phyloP scores from a whole-genome alignment of 2,797 vertebrate genomes.

The Sebastes hubbsi region DNA sequence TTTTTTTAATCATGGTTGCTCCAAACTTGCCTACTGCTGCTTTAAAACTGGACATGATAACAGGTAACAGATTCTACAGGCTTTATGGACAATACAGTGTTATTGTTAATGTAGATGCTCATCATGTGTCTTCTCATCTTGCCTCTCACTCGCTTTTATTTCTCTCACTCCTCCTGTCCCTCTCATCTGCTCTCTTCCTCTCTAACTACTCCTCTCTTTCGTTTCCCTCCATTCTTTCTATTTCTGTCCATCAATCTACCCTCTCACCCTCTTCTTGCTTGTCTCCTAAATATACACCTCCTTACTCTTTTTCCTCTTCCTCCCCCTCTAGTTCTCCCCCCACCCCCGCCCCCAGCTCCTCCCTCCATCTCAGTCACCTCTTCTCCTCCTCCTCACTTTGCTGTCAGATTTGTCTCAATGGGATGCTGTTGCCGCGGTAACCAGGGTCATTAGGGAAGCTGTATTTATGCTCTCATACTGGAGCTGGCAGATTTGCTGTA shows the following conservation, averaged over 20 bases:
- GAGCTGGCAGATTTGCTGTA: constrained; percentile 53
- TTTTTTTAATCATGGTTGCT: too few species aligned
- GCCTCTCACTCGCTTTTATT: too few species aligned
- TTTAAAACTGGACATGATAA: too few species aligned
- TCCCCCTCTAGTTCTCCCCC: fast-evolving
- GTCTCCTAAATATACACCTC: neutral
- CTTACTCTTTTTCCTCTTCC: neutral
- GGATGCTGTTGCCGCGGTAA: constrained; percentile 78
- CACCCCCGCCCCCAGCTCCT: neutral
- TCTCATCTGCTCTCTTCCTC: neutral
- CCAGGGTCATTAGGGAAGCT: constrained; percentile 76
- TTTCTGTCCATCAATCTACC: neutral
- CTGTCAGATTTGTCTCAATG: constrained; percentile 73
- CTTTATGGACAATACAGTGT: neutral
- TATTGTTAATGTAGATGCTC: neutral
- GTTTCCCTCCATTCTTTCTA: neutral
- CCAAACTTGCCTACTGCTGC: too few species aligned
- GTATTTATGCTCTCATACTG: constrained; percentile 70
- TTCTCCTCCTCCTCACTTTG: constrained; percentile 13
- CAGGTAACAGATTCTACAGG: too few species aligned
- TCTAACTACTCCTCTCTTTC: neutral
- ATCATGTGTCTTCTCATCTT: neutral
- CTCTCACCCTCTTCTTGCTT: neutral
- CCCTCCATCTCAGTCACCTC: neutral
- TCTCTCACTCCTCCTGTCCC: neutral